A percentile compares a stretch with the other conserved stretches of the same genome.
These are phyloP conservation scores for Leptinotarsa undecemlineata DNA, from an alignment of 1,140 invertebrate genomes.

Conservation along the genomic window DNA sequence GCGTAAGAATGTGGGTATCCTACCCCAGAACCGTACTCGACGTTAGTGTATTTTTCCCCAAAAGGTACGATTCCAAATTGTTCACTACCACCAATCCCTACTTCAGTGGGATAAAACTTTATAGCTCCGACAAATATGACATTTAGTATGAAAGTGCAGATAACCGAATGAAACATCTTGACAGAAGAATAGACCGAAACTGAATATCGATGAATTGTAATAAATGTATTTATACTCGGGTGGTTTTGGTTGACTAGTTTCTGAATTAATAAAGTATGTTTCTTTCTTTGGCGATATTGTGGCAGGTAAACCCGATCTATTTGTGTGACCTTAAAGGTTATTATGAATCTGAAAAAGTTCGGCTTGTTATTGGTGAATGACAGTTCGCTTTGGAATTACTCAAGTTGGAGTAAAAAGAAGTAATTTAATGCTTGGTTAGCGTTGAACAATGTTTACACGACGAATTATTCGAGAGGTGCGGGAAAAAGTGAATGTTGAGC, in stretches of 20 bases:
- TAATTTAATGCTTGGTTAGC: slow-evolving; percentile 16
- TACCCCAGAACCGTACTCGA: not conserved
- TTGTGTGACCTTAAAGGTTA: slow-evolving; percentile 15
- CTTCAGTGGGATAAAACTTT: slow-evolving; percentile 19
- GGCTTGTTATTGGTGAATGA: slow-evolving; percentile 1
- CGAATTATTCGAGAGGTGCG: not conserved
- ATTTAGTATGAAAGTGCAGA: not conserved
- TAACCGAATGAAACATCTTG: not conserved
- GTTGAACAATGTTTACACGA: slow-evolving; percentile 10
- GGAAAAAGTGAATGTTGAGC: too few relatives aligned
- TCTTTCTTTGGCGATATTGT: not conserved
- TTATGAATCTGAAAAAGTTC: slow-evolving; percentile 6
- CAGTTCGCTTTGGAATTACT: slow-evolving; percentile 6
- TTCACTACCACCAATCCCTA: slow-evolving; percentile 38
- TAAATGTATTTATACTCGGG: not conserved
- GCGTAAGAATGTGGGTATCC: slow-evolving; percentile 45
- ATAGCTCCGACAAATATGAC: not conserved
- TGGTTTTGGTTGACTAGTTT: not conserved
- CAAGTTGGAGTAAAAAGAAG: slow-evolving; percentile 6
- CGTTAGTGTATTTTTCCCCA: slow-evolving; percentile 29
- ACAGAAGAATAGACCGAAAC: not conserved
- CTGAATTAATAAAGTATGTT: not conserved
- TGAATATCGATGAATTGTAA: not conserved
- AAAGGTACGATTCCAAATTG: not conserved
- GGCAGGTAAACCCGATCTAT: slow-evolving; percentile 2